Evolutionary conservation across 2,113 vertebrate genomes (phyloP).

Genomic region (Bujurquina vittata): DNA sequence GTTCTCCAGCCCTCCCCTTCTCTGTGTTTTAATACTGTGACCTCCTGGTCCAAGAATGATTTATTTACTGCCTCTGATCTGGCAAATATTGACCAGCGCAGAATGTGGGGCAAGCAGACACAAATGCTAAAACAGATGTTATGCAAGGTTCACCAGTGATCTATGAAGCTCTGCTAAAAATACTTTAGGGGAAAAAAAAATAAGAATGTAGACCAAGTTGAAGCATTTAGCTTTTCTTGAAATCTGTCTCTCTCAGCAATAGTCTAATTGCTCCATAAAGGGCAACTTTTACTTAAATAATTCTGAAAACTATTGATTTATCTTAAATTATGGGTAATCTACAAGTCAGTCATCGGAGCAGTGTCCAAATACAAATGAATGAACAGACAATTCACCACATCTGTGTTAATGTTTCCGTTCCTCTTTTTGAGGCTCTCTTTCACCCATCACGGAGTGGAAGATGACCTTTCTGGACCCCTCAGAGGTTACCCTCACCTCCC

Average conservation of each 20-base stretch:
- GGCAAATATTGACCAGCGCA: slow-evolving; percentile 64
- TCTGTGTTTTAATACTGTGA: slow-evolving; percentile 56
- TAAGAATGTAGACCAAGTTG: background rate
- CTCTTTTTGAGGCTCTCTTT: background rate
- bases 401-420: background rate
- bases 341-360: slow-evolving; percentile 2
- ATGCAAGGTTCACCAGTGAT: background rate
- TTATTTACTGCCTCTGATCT: slow-evolving; percentile 68
- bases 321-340: slow-evolving; percentile 31
- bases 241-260: background rate
- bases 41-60: slow-evolving; percentile 58
- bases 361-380: slow-evolving; percentile 1
- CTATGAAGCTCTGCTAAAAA: background rate
- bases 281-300: slow-evolving; percentile 11
- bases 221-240: slow-evolving; percentile 10
- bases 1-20: slow-evolving; percentile 28
- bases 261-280: slow-evolving; percentile 17
- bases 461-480: slow-evolving; percentile 42
- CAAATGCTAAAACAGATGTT: slow-evolving; percentile 24
- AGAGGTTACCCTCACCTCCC: slow-evolving; percentile 46
- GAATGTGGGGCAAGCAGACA: slow-evolving; percentile 15
- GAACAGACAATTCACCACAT: background rate
- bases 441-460: background rate
- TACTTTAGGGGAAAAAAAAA: background rate
- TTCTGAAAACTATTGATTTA: background rate